phyloP scores from a whole-genome alignment of 2,113 vertebrate genomes.

The Nothoprocta pentlandii region DNA sequence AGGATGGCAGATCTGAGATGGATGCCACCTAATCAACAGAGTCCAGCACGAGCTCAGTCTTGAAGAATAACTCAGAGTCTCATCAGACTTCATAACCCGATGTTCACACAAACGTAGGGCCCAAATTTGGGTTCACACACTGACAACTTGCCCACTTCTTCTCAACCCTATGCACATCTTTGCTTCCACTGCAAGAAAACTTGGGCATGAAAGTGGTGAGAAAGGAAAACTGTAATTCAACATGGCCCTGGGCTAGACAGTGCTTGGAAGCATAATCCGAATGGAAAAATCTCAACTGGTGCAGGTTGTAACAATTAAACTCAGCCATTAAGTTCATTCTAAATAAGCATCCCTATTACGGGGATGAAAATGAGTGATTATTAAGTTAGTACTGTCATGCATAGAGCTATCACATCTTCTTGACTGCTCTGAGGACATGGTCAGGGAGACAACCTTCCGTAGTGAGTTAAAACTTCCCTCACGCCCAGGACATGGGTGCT shows the following conservation, averaged over 20 bases:
- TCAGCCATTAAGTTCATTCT: not conserved
- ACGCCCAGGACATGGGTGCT: rapidly evolving
- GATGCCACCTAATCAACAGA: not conserved
- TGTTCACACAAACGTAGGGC: not conserved
- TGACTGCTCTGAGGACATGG: not conserved
- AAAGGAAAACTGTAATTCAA: not conserved
- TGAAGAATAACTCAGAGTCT: not conserved
- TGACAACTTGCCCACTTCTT: not conserved
- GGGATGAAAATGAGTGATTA: not conserved
- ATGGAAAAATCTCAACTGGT: not conserved
- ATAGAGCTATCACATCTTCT: not conserved
- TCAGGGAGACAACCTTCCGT: not conserved
- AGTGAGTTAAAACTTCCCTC: not conserved
- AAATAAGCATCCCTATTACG: not conserved
- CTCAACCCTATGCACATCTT: not conserved
- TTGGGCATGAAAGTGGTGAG: not conserved
- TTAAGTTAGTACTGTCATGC: not conserved
- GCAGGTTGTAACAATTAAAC: not conserved
- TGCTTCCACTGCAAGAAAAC: not conserved
- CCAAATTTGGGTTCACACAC: not conserved
- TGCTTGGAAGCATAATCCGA: not conserved
- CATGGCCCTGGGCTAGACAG: not conserved
- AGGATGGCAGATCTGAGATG: not conserved
- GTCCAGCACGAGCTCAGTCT: not conserved
- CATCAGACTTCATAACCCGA: not conserved